Evolutionary conservation across 2,888 invertebrate genomes (phyloP), one percentile per base, ranked within the genome.

Genomic region (Lordiphosa fenestrarum): DNA sequence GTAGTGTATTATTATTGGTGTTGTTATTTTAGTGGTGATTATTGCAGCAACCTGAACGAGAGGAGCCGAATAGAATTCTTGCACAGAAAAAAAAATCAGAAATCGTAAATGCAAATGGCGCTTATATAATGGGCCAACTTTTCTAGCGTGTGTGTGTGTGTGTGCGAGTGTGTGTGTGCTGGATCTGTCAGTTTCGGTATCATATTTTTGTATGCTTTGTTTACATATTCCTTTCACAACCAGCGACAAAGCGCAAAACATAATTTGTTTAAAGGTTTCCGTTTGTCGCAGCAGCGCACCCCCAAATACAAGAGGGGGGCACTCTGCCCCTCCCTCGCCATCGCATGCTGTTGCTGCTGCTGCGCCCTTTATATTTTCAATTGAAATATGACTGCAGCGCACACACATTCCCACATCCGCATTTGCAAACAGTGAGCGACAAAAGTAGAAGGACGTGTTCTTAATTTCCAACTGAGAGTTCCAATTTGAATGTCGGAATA

Each of bases 141-240:
- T 25, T 12, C 36, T 49, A 38, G 36, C 41, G 53, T 64, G 69
- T 53, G 23, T 46, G 47, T 42, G 35, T 56, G 44, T 38, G 42
- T 52, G 49, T 49, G n/a, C n/a, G n/a, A n/a, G n/a, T n/a, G 49
- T 41, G 23, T 49, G 54, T 61, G 41, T 50, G 19, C 47, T 37
- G 52, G 52, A 46, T 46, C 41, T 15, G 52, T 53, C 38, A 53
- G 36, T 55, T 66, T 64, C 40, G 55, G 63, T 59, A 63, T 58
- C 65, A 67, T 67, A 69, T 42, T n/a, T n/a, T 60, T 82, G 69
- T 65, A 52, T 67, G 59, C 68, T 80, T 80, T 80, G 80, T 80
- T 80, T 80, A 80, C 80, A 76, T 80, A 84, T 84, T 64, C 73
- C 76, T 78, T 83, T 82, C 69, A 77, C 68, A 55, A 60, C 39